Percentiles rank a stretch among this genome's conserved stretches.
phyloP scores from a whole-genome alignment of 2,888 invertebrate species.

The Apomyelois bistriatella region DNA sequence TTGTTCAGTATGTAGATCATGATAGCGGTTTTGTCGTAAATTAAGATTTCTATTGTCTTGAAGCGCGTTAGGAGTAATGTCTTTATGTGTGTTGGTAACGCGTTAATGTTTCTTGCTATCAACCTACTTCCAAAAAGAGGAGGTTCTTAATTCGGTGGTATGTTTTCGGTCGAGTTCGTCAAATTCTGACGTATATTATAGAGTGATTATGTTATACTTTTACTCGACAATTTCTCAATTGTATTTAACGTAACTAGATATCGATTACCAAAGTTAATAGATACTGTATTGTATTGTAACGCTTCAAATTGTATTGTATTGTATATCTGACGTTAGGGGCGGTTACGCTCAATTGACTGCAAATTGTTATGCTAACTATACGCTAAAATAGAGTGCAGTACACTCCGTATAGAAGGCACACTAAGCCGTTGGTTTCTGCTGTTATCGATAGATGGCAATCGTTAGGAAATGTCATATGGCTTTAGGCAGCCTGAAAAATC shows the following conservation, averaged over 20 bases:
- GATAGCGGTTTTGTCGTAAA: slow-evolving; percentile 2
- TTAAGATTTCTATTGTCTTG: slow-evolving; percentile 1
- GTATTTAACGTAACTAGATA: background rate
- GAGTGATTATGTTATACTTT: no score
- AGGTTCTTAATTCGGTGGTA: no score
- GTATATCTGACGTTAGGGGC: slow-evolving; percentile 33
- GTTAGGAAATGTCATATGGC: no score
- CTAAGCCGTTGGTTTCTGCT: no score
- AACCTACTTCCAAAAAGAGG: no score
- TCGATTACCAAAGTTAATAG: background rate
- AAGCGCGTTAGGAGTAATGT: background rate
- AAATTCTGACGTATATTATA: no score
- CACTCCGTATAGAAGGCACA: background rate
- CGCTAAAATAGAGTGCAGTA: slow-evolving; percentile 28
- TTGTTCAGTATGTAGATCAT: slow-evolving; percentile 1
- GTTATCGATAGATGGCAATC: no score
- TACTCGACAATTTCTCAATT: no score
- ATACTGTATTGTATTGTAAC: slow-evolving; percentile 29
- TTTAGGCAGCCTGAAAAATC: no score
- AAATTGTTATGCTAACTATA: slow-evolving; percentile 37
- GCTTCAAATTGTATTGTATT: slow-evolving; percentile 19
- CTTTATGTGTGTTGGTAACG: background rate
- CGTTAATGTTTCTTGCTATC: background rate
- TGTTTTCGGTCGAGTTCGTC: no score
- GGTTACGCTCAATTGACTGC: slow-evolving; percentile 52